Evolutionary conservation across 2,888 invertebrate genomes (phyloP), one percentile per base, ranked within the genome.

Genomic region (Rhagophthalmus giganteus): DNA sequence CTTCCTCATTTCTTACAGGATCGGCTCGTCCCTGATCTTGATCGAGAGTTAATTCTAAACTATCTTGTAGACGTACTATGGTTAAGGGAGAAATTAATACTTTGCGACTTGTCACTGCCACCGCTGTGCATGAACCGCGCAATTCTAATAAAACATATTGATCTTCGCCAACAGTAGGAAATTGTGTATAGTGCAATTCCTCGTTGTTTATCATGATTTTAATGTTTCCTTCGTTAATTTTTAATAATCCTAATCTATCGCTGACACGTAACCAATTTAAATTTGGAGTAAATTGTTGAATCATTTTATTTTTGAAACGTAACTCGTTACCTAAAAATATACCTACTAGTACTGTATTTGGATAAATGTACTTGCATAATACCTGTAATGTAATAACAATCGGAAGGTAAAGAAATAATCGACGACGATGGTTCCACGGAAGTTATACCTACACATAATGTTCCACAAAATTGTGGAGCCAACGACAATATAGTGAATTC

Each of bases 131-230:
- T 14, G 84, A 81, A 0, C 94, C 94, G 64, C 82, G 86, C 34
- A 94, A 73, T 69, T 94, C 94, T 57, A 92, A 83, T 1, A 93
- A 85, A 5, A 86, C 91, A 70, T 88, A 92, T 2, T 93, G 84
- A 76, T 85, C 86, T 10, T 73, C 74, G 1, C 67, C 62, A 7
- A 70, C 31, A 55, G 47, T 61, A 6, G 62, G 60, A 45, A 74
- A 69, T 31, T 57, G 64, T 15, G 74, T 41, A n/a, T n/a, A n/a
- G 2, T 67, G 52, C 65, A 90, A 80, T 60, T 88, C 86, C 71
- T 91, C 89, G 0, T 90, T 88, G 72, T 94, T 94, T 45, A 92
- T 80, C 61, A 86, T 85, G 58, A 91, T 81, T 54, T 86, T 83
- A 3, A 93, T 78, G 11, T 81, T 80, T 5, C 84, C 82, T 55